These are phyloP conservation scores for Tadarida brasiliensis DNA, from an alignment of 2,797 vertebrate genomes.

Conservation along the genomic window DNA sequence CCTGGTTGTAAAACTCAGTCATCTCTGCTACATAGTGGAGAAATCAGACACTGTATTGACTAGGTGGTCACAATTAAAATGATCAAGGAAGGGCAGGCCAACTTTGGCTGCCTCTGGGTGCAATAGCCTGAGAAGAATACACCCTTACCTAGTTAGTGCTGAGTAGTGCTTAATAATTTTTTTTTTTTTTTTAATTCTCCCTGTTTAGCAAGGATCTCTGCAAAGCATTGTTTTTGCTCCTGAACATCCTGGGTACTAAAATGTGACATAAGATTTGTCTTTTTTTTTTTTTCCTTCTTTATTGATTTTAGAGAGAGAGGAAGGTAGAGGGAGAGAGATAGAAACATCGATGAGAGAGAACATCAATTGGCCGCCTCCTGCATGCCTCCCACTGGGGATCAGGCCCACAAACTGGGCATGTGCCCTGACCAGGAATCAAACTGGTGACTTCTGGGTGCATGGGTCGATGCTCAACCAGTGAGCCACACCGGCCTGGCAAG, in stretches of 20 bases:
- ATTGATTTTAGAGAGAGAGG: too few relatives aligned
- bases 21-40: not conserved
- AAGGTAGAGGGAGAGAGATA: too few relatives aligned
- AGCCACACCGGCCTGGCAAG: not conserved
- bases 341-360: too few relatives aligned
- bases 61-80: not conserved
- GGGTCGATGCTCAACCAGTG: too few relatives aligned
- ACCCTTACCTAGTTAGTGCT: not conserved
- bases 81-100: not conserved
- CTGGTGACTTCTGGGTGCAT: too few relatives aligned
- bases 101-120: not conserved
- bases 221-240: not conserved
- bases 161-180: not conserved
- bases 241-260: not conserved
- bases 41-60: not conserved
- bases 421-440: too few relatives aligned
- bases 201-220: not conserved
- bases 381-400: too few relatives aligned
- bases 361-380: too few relatives aligned
- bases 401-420: too few relatives aligned
- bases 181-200: not conserved
- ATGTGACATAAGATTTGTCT: not conserved
- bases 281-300: not conserved
- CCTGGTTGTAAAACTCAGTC: not conserved
- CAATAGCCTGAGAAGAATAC: not conserved